Evolutionary conservation across 2,113 vertebrate species (phyloP), one percentile per base, ranked within the genome.

Genomic region (Illadopsis cleaveri): DNA sequence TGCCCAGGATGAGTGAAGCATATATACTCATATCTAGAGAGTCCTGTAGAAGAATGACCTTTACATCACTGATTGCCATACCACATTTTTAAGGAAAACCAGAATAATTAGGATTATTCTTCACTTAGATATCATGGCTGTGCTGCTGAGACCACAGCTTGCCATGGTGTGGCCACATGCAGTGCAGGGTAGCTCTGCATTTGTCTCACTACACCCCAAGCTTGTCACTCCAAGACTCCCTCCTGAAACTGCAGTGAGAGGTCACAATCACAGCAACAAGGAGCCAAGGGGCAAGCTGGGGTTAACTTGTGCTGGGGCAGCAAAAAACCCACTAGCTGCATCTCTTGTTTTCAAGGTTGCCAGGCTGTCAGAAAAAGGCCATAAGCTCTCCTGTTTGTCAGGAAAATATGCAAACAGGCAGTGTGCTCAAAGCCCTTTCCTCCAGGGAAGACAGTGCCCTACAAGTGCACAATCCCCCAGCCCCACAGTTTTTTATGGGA

Each of bases 91-190:
- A 51, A 56, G 19, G 24, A 62, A 91, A 89, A 56, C 0, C 8
- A 86, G 35, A 73, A 58, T 38, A 53, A 65, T 20, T 30, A 35
- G 12, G 33, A 51, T 57, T 69, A 57, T 28, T 72, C n/a, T 47
- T 60, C 22, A 76, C 28, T 44, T 69, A 24, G 16, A 21, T 37
- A 27, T 30, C 11, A 17, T 6, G 5, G 42, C 24, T 90, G 35
- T 44, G 31, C 15, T 4, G 6, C 21, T 30, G 22, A 84, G 50
- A 61, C n/a, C 21, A 62, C 16, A 40, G 33, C 20, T 78, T 47
- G 11, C 30, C 17, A 20, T 0, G 2, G 25, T 53, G 23, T 33
- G 28, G 15, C 22, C 42, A 31, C 13, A 18, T 1, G 18, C 20
- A 70, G 10, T 0, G 1, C 15, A 37, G 33, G 14, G 33, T 30